These are phyloP conservation scores for Cercocebus atys DNA, from an alignment of 2,113 vertebrate species.

Conservation along the genomic window DNA sequence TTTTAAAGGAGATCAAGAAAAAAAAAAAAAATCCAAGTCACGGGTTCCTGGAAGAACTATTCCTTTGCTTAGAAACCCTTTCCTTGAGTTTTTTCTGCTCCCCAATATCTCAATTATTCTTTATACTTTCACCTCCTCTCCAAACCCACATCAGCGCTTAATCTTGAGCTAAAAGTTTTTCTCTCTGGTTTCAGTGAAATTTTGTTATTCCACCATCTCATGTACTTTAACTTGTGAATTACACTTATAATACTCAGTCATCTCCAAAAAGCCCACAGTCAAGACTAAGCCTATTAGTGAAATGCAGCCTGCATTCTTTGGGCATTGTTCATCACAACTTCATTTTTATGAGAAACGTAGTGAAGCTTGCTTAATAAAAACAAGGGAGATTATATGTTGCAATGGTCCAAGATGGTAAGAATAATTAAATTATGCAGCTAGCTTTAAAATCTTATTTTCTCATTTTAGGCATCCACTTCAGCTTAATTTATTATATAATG, in stretches of 20 bases:
- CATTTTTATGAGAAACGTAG: conserved; percentile 20
- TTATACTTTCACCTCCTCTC: not conserved
- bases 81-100: not conserved
- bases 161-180: not conserved
- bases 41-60: not conserved
- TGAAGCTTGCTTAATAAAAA: not conserved
- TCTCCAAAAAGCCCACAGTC: not conserved
- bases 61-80: not conserved
- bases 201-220: not conserved
- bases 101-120: not conserved
- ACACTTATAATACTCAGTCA: conserved; percentile 54
- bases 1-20: conserved; percentile 10
- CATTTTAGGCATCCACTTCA: not conserved
- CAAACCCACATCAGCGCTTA: not conserved
- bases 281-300: not conserved
- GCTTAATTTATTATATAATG: conserved; percentile 26
- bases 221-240: not conserved
- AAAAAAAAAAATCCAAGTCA: not conserved
- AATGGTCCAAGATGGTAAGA: not conserved
- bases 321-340: not conserved
- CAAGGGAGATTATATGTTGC: not conserved
- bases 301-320: not conserved
- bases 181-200: not conserved
- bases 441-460: conserved; percentile 16
- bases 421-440: not conserved